phyloP scores from a whole-genome alignment of 2,888 invertebrate genomes.

The Torymus aiolomorphi region DNA sequence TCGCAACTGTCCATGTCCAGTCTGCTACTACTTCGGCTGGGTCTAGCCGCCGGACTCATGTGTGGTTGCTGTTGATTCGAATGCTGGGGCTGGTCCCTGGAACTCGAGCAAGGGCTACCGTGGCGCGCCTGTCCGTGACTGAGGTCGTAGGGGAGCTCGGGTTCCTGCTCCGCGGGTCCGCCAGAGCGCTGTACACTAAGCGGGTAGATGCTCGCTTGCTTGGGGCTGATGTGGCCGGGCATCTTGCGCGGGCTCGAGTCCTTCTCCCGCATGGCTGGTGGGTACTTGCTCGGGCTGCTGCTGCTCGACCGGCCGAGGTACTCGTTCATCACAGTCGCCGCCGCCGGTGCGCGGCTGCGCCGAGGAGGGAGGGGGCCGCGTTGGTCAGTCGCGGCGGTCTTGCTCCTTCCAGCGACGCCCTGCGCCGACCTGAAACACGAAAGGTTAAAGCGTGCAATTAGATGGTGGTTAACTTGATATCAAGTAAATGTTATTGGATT shows the following conservation, averaged over 20 bases:
- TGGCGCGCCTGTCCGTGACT: slow-evolving; percentile 72
- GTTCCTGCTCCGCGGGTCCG: slow-evolving; percentile 28
- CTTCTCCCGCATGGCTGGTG: slow-evolving; percentile 90
- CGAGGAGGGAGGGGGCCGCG: slow-evolving; percentile 60
- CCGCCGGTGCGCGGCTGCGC: slow-evolving; percentile 59
- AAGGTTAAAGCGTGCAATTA: no score
- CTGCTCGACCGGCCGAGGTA: slow-evolving; percentile 66
- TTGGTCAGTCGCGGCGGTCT: slow-evolving; percentile 59
- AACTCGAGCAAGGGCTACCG: slow-evolving; percentile 63
- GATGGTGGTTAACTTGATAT: no score
- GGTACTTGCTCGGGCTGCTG: slow-evolving; percentile 66
- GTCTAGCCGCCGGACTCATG: slow-evolving; percentile 79
- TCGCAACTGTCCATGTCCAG: slow-evolving; percentile 81
- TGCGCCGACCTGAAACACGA: slow-evolving; percentile 59
- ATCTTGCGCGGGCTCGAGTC: slow-evolving; percentile 94
- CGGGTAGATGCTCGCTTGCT: slow-evolving; percentile 86
- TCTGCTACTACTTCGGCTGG: slow-evolving; percentile 75
- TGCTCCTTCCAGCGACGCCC: slow-evolving; percentile 63
- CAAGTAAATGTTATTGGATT: no score
- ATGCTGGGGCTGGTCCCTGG: slow-evolving; percentile 14
- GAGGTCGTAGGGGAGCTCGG: slow-evolving; percentile 80
- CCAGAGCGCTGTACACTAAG: slow-evolving; percentile 67
- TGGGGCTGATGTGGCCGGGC: slow-evolving; percentile 83
- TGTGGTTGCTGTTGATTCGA: slow-evolving; percentile 77
- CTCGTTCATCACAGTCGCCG: slow-evolving; percentile 72